Base-by-base conservation (phyloP, 2,113 vertebrate species). In the Columba livia region DNA sequence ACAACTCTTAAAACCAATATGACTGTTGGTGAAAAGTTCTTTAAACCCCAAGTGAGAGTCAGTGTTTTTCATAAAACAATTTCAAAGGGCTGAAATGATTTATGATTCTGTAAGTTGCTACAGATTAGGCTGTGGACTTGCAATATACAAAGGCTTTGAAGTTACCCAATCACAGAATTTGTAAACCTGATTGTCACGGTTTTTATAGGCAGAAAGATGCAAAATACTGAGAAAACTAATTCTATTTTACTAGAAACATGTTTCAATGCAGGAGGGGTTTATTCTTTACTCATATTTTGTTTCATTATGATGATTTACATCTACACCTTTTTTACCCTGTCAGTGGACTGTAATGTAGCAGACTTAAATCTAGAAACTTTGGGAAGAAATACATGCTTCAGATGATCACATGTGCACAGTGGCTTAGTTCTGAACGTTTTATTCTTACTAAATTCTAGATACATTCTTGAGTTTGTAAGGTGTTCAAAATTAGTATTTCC, bases 31-130 rank as follows among this genome's bases (percentile, higher is more conserved):
- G 57, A 32, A 34, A 85, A 70, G 50, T 79, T 90, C 18, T 77
- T 79, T 65, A 90, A 78, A 20, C 31, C 28, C 32, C 11, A 65
- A 56, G 36, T 80, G 32, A 58, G 60, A 77, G 38, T 51, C 42
- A 21, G 12, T 65, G 74, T 67, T 81, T 54, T 89, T 78, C 20
- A 42, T 90, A 70, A 96, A 92, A 77, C 21, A 44, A 15, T 83
- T 92, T 83, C 56, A 67, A 81, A 90, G 51, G 42, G 17, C 64
- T 54, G 48, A 62, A 84, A 61, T 93, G 8, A 78, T 31, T 90
- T 91, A 17, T 0, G 6, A 19, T 60, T 57, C 25, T 74, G 11
- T 89, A 79, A 94, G 54, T 78, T 85, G 67, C 38, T 65, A 19
- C 14, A 42, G 58, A 77, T 31, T 61, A 54, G 50, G 8, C 24